Conservation (phyloP, 2,888 invertebrate genomes). For the Aproaerema taeniolella region DNA sequence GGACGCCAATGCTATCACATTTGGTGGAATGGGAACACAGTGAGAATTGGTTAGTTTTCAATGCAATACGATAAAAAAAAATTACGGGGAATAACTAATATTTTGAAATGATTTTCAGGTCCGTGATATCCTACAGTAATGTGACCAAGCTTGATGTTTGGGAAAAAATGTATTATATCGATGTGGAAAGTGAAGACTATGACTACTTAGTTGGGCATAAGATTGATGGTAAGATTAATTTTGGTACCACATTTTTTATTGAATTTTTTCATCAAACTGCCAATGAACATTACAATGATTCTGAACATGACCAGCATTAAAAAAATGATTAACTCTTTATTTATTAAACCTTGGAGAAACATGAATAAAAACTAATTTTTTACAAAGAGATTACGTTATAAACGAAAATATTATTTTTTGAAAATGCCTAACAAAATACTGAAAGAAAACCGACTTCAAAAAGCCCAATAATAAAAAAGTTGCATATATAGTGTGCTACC, state of each 20-base stretch:
- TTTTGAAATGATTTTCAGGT: neutral
- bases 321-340: neutral
- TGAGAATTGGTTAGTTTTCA: constrained; percentile 75
- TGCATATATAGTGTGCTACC: too few relatives aligned
- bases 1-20: constrained; percentile 90
- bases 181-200: neutral
- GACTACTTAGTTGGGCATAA: neutral
- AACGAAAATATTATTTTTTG: too few relatives aligned
- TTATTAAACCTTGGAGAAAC: neutral
- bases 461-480: too few relatives aligned
- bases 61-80: neutral
- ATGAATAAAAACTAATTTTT: too few relatives aligned
- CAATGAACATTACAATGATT: too few relatives aligned
- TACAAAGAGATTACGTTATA: too few relatives aligned
- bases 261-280: too few relatives aligned
- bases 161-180: neutral
- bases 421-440: too few relatives aligned
- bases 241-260: too few relatives aligned
- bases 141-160: neutral
- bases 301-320: too few relatives aligned
- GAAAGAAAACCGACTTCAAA: too few relatives aligned
- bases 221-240: neutral
- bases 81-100: neutral
- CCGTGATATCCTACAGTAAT: neutral
- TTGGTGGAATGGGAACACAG: constrained; percentile 92